These are phyloP conservation scores for Sciurus vulgaris DNA, from an alignment of 2,797 vertebrate genomes.

Conservation along the genomic window DNA sequence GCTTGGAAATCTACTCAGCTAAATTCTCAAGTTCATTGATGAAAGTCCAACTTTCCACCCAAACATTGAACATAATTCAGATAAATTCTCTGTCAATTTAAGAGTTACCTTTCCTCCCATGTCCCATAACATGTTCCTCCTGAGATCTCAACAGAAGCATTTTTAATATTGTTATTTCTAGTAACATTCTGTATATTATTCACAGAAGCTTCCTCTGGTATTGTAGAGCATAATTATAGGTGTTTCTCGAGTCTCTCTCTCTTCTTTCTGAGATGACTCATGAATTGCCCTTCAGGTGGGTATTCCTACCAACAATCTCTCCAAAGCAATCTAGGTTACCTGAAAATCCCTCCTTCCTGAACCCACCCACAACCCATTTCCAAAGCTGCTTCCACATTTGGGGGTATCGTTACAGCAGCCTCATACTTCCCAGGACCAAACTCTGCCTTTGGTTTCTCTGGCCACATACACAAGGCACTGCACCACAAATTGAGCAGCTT, in stretches of 20 bases:
- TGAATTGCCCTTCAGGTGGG: background rate
- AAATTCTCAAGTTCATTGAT: no score
- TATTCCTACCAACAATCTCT: background rate
- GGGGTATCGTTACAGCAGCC: background rate
- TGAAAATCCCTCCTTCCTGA: background rate
- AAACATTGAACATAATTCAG: background rate
- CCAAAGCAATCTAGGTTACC: background rate
- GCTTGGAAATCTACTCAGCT: no score
- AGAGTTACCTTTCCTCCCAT: background rate
- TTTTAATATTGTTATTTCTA: background rate
- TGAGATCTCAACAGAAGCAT: background rate
- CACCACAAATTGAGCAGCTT: background rate
- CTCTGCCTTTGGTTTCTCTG: background rate
- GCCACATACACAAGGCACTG: background rate
- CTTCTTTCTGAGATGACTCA: background rate
- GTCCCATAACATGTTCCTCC: background rate
- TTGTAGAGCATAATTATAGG: no score
- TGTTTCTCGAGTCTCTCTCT: background rate
- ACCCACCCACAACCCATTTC: background rate
- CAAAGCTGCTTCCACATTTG: background rate
- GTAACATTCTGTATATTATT: background rate
- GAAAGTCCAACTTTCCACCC: background rate
- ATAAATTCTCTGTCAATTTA: background rate
- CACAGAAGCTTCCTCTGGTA: background rate
- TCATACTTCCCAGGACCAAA: background rate